Conservation (phyloP, 2,888 invertebrate species). For the Gerris lacustris region DNA sequence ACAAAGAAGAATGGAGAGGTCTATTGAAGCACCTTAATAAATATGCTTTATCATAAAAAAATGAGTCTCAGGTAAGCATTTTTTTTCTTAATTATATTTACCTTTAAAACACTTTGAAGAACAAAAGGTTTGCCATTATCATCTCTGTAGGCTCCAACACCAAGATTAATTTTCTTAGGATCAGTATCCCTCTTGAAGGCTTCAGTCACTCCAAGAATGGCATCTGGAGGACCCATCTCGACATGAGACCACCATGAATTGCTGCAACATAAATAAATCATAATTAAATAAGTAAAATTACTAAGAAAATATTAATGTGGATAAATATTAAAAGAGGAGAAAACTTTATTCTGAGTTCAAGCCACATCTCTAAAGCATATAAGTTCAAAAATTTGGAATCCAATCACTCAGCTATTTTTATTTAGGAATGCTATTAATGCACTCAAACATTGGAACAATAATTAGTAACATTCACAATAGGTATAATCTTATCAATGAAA, state of each 20-base stretch:
- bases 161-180: conserved; percentile 91
- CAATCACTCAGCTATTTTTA: too few relatives aligned
- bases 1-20: too few relatives aligned
- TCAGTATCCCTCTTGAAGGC: conserved; percentile 83
- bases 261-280: conserved; percentile 39
- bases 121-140: conserved; percentile 94
- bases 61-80: too few relatives aligned
- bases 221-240: conserved; percentile 94
- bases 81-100: conserved; percentile 32
- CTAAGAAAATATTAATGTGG: neutral
- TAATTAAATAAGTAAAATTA: conserved; percentile 5
- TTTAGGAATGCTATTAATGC: too few relatives aligned
- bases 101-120: conserved; percentile 71
- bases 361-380: too few relatives aligned
- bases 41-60: too few relatives aligned
- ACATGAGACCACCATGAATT: conserved; percentile 74
- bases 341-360: too few relatives aligned
- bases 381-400: too few relatives aligned
- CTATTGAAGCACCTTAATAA: too few relatives aligned
- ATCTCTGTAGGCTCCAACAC: conserved; percentile 92
- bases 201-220: conserved; percentile 93
- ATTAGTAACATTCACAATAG: too few relatives aligned
- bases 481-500: too few relatives aligned
- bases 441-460: too few relatives aligned
- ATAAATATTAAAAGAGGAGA: neutral